phyloP scores from a whole-genome alignment of 2,888 invertebrate genomes.

The Charanyca ferruginea region DNA sequence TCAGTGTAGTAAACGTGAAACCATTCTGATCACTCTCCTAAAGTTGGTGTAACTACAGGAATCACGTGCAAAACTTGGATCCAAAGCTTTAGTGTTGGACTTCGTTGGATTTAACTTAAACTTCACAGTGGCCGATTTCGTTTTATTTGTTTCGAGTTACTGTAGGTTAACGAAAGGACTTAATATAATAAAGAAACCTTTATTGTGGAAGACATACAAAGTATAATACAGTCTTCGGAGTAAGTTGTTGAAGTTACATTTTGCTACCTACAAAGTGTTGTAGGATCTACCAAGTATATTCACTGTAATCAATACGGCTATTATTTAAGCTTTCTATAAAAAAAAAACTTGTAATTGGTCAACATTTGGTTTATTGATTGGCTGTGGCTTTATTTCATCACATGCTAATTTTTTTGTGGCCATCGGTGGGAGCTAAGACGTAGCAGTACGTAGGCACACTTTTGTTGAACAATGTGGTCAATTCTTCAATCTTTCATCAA shows the following conservation, averaged over 20 bases:
- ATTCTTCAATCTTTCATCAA: slow-evolving; percentile 49
- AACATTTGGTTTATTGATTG: slow-evolving; percentile 18
- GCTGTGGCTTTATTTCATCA: slow-evolving; percentile 24
- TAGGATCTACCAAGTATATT: background rate
- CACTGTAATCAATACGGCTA: slow-evolving; percentile 1
- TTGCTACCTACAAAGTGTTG: background rate
- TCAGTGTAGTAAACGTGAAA: slow-evolving; percentile 35
- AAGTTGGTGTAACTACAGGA: slow-evolving; percentile 35
- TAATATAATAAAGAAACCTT: slow-evolving; percentile 46
- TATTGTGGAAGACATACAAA: slow-evolving; percentile 21
- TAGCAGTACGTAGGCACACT: slow-evolving; percentile 73
- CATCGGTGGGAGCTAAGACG: slow-evolving; percentile 66
- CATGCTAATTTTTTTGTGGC: slow-evolving; percentile 57
- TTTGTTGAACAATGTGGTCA: slow-evolving; percentile 51
- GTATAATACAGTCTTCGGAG: slow-evolving; percentile 6
- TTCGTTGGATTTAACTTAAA: slow-evolving; percentile 52
- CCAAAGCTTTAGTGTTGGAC: slow-evolving; percentile 52
- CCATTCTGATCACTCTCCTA: slow-evolving; percentile 38
- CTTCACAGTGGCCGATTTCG: slow-evolving; percentile 43
- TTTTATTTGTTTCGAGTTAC: slow-evolving; percentile 57
- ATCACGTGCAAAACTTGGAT: slow-evolving; percentile 56
- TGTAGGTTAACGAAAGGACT: slow-evolving; percentile 39
- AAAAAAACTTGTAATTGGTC: background rate
- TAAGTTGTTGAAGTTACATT: slow-evolving; percentile 13
- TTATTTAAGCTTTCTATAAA: background rate